A percentile compares a stretch with the other conserved stretches of the same genome.
phyloP scores from a whole-genome alignment of 2,113 vertebrate species.

The Pygoscelis antarcticus region DNA sequence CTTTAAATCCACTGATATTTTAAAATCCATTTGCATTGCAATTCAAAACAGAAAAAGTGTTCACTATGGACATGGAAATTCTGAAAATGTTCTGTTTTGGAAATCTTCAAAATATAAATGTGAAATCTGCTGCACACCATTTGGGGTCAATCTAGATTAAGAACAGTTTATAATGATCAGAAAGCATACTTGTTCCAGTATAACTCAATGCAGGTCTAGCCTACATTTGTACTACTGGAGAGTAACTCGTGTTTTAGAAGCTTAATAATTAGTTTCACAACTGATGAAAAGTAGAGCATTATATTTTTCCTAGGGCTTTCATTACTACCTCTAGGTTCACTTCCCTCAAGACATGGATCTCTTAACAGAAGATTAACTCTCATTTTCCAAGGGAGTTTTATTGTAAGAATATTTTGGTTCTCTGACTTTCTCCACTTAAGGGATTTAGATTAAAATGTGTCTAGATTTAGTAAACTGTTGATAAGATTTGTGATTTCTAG shows the following conservation, averaged over 20 bases:
- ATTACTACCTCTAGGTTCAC: not conserved
- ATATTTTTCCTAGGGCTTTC: conserved; percentile 1
- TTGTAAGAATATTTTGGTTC: not conserved
- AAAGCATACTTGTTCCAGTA: not conserved
- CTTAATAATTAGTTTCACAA: not conserved
- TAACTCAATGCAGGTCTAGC: not conserved
- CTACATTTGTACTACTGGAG: not conserved
- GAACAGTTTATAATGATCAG: not conserved
- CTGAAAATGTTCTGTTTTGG: not conserved
- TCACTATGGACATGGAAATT: not conserved
- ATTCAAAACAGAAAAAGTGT: not conserved
- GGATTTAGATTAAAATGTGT: conserved; percentile 1
- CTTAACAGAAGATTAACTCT: conserved; percentile 6
- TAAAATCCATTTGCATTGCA: not conserved
- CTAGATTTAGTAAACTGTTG: not conserved
- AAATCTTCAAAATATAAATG: not conserved
- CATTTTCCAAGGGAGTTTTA: not conserved
- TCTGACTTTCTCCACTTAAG: not conserved
- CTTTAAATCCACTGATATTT: not conserved
- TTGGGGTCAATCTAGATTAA: not conserved
- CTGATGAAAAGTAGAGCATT: not conserved
- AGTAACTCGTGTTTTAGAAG: not conserved
- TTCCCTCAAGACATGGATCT: not conserved
- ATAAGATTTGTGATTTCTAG: not conserved
- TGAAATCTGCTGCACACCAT: not conserved